A percentile compares a stretch with the other conserved stretches of the same genome.
phyloP scores from a whole-genome alignment of 2,113 vertebrate genomes.

The Pogonocichla stellata region DNA sequence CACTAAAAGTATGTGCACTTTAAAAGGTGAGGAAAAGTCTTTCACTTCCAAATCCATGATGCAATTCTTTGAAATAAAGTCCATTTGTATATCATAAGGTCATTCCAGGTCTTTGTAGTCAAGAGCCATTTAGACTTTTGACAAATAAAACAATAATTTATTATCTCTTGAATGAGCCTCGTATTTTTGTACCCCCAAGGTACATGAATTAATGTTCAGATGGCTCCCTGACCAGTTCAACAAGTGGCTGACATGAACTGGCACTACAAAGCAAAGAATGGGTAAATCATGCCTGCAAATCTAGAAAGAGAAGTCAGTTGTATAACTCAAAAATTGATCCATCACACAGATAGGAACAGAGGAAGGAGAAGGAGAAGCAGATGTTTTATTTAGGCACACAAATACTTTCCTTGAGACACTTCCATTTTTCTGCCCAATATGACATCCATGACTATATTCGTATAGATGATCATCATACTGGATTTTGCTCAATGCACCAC shows the following conservation, averaged over 20 bases:
- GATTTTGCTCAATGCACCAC: neutral
- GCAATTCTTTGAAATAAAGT: neutral
- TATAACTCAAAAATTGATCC: neutral
- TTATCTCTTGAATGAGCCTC: neutral
- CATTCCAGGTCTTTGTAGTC: neutral
- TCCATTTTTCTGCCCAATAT: neutral
- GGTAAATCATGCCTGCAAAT: neutral
- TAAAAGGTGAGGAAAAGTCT: neutral
- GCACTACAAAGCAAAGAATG: neutral
- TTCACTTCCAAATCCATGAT: neutral
- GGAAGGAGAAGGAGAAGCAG: neutral
- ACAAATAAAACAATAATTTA: neutral
- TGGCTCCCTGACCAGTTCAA: neutral
- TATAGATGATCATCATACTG: neutral
- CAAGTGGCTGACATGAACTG: neutral
- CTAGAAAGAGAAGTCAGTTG: neutral
- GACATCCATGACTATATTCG: neutral
- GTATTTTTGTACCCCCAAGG: neutral
- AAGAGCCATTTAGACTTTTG: neutral
- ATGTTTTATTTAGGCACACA: neutral
- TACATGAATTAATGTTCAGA: neutral
- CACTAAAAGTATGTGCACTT: neutral
- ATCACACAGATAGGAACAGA: accelerated
- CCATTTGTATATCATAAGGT: neutral
- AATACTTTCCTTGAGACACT: neutral